These are phyloP conservation scores for Austrolebias charrua DNA, from an alignment of 2,797 vertebrate genomes.

Conservation along the genomic window DNA sequence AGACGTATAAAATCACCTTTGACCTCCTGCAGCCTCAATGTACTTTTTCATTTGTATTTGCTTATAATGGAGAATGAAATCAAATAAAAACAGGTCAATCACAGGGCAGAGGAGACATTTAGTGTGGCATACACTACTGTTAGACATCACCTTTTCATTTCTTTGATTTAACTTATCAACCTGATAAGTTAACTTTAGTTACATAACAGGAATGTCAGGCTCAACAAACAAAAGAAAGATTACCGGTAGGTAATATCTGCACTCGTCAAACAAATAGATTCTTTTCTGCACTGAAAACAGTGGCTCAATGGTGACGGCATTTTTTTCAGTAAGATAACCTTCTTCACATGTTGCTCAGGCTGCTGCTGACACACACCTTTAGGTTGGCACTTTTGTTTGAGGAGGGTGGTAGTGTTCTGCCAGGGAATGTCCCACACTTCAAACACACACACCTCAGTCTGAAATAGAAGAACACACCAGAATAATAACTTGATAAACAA, in stretches of 20 bases:
- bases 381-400: conserved; percentile 83
- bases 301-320: background rate
- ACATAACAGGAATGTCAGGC: conserved; percentile 14
- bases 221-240: background rate
- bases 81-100: background rate
- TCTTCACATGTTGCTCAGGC: background rate
- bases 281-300: too few species aligned
- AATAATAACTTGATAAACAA: background rate
- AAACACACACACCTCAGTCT: conserved; percentile 85
- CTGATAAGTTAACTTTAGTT: background rate
- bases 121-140: background rate
- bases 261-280: background rate
- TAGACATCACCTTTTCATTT: background rate
- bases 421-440: conserved; percentile 86
- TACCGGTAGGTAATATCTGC: background rate
- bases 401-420: conserved; percentile 76
- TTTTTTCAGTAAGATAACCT: background rate
- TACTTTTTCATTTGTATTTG: too few species aligned
- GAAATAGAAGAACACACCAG: conserved; percentile 4
- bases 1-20: too few species aligned
- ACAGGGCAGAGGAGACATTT: background rate
- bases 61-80: too few species aligned
- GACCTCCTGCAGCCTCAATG: too few species aligned
- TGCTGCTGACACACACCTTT: conserved; percentile 63
- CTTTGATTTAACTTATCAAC: conserved; percentile 2